Evolutionary conservation across 2,113 vertebrate genomes (phyloP).

Genomic region (Ctenodactylus gundi): DNA sequence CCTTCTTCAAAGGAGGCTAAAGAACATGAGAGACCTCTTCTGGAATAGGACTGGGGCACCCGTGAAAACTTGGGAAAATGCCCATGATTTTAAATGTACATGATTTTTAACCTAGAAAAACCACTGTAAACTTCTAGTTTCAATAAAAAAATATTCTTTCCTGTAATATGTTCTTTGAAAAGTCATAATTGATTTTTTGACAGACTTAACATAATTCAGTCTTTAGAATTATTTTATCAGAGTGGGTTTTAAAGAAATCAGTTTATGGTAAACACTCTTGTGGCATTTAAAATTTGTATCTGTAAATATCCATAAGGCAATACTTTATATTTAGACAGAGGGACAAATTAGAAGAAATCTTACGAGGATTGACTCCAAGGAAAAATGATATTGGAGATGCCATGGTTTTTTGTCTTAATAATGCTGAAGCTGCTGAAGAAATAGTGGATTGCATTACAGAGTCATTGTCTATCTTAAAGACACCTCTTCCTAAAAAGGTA

Average conservation of each 20-base stretch:
- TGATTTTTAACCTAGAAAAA: constrained; percentile 12
- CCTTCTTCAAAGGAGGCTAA: not conserved
- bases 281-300: not conserved
- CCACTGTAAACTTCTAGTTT: not conserved
- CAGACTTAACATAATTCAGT: not conserved
- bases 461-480: constrained; percentile 97
- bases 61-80: not conserved
- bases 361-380: constrained; percentile 93
- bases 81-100: constrained; percentile 7
- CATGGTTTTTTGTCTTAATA: constrained; percentile 97
- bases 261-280: not conserved
- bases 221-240: constrained; percentile 16
- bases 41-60: not conserved
- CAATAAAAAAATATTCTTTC: not conserved
- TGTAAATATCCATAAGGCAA: constrained; percentile 59
- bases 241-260: constrained; percentile 35
- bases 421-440: constrained; percentile 98
- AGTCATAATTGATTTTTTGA: not conserved
- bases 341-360: constrained; percentile 96
- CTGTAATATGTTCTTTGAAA: not conserved
- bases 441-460: constrained; percentile 98
- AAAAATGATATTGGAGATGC: constrained; percentile 96
- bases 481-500: constrained; percentile 99
- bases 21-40: not conserved
- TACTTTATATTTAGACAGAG: constrained; percentile 89